These are phyloP conservation scores for Poeciliopsis occidentalis DNA, from an alignment of 2,113 vertebrate genomes.

Conservation along the genomic window DNA sequence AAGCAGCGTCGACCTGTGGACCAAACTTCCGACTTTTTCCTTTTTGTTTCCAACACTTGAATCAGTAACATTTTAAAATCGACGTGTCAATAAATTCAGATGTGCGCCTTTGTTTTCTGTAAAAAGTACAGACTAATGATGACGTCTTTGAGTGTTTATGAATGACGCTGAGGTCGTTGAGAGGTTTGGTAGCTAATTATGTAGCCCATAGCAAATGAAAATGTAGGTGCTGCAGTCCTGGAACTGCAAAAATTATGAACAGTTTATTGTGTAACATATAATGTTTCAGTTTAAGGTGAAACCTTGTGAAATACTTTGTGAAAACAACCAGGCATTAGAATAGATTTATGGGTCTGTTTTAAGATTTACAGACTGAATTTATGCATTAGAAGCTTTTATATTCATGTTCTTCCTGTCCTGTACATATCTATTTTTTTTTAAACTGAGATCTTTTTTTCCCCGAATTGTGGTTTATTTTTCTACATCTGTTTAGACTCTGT, in stretches of 20 bases:
- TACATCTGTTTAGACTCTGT: not conserved
- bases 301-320: slow-evolving; percentile 32
- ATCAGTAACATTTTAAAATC: slow-evolving; percentile 8
- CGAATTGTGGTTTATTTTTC: slow-evolving; percentile 36
- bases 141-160: slow-evolving; percentile 3
- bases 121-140: slow-evolving; percentile 20
- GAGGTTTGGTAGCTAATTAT: slow-evolving; percentile 52
- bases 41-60: not conserved
- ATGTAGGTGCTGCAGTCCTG: slow-evolving; percentile 53
- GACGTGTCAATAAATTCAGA: slow-evolving; percentile 8
- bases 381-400: slow-evolving; percentile 9
- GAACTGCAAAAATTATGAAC: slow-evolving; percentile 45
- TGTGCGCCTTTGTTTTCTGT: slow-evolving; percentile 24
- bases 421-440: slow-evolving; percentile 40
- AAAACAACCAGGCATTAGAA: slow-evolving; percentile 25
- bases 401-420: slow-evolving; percentile 11
- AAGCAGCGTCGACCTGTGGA: slow-evolving; percentile 10
- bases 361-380: slow-evolving; percentile 31
- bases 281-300: slow-evolving; percentile 43
- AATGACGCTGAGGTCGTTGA: slow-evolving; percentile 32
- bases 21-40: slow-evolving; percentile 13
- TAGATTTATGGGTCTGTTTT: slow-evolving; percentile 15
- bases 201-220: slow-evolving; percentile 42
- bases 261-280: slow-evolving; percentile 26
- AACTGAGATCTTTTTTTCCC: not conserved